A percentile compares a stretch with the other conserved stretches of the same genome.
Evolutionary conservation across 2,888 invertebrate species (phyloP).

Genomic region (Sarcophaga variegata): DNA sequence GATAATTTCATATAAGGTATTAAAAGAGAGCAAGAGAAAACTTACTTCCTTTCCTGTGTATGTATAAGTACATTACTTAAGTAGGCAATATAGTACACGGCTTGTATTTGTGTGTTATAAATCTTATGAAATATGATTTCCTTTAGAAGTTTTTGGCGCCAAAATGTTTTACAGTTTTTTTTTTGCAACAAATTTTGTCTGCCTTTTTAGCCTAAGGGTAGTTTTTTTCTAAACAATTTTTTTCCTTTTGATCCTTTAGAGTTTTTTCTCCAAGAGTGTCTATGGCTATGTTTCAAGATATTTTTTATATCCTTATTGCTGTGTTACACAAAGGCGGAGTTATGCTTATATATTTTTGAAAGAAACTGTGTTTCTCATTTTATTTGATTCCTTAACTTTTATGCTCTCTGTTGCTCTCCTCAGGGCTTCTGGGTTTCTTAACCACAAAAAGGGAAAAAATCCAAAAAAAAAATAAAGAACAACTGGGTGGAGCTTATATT

Average conservation of each 20-base stretch:
- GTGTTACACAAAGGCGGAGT: slow-evolving; percentile 62
- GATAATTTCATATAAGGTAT: slow-evolving; percentile 35
- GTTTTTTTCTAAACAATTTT: slow-evolving; percentile 38
- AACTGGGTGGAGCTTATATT: slow-evolving; percentile 56
- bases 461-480: background rate
- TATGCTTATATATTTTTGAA: slow-evolving; percentile 9
- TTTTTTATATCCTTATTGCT: slow-evolving; percentile 47
- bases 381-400: slow-evolving; percentile 7
- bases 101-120: slow-evolving; percentile 26
- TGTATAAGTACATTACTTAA: background rate
- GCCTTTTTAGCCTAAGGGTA: slow-evolving; percentile 61
- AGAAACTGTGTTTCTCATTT: slow-evolving; percentile 56
- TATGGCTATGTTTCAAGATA: slow-evolving; percentile 15
- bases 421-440: background rate
- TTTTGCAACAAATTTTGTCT: slow-evolving; percentile 30
- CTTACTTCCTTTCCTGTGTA: background rate
- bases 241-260: slow-evolving; percentile 41
- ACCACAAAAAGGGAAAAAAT: too few species aligned
- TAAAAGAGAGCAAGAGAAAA: background rate
- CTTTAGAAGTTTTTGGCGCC: slow-evolving; percentile 69
- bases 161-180: slow-evolving; percentile 41
- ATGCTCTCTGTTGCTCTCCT: background rate
- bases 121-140: slow-evolving; percentile 39
- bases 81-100: background rate
- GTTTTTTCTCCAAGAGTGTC: slow-evolving; percentile 28